phyloP scores from a whole-genome alignment of 23 tunicate species.

The Styela clava region DNA sequence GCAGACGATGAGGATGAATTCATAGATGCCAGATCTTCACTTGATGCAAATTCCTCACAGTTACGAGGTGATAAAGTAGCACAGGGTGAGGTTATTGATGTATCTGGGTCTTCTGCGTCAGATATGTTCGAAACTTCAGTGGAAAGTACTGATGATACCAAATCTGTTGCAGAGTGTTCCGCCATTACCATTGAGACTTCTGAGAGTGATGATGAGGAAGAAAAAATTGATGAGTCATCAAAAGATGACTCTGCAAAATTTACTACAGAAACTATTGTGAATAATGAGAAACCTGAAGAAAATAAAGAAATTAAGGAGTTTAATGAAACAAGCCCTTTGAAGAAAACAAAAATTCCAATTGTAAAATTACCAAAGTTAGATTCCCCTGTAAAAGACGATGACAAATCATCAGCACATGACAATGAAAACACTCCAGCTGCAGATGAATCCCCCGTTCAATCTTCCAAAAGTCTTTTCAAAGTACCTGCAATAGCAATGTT shows the following conservation, averaged over 20 bases:
- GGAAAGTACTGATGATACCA: not conserved
- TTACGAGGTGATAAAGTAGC: too few species aligned
- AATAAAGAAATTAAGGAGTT: not conserved
- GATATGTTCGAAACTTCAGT: not conserved
- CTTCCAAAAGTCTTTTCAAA: not conserved
- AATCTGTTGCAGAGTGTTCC: not conserved
- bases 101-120: not conserved
- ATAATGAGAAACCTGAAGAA: too few species aligned
- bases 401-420: not conserved
- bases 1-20: slow-evolving; percentile 12
- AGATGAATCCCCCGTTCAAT: not conserved
- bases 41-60: not conserved
- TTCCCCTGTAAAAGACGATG: too few species aligned
- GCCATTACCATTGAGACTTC: not conserved
- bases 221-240: not conserved
- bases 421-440: not conserved
- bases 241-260: not conserved
- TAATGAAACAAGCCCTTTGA: not conserved
- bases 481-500: not conserved
- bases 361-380: not conserved
- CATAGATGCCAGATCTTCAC: slow-evolving; percentile 5
- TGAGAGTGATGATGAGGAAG: not conserved
- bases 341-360: not conserved
- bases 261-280: not conserved
- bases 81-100: not conserved